Conservation (phyloP, 2,888 invertebrate genomes). For the Drosophila putrida region DNA sequence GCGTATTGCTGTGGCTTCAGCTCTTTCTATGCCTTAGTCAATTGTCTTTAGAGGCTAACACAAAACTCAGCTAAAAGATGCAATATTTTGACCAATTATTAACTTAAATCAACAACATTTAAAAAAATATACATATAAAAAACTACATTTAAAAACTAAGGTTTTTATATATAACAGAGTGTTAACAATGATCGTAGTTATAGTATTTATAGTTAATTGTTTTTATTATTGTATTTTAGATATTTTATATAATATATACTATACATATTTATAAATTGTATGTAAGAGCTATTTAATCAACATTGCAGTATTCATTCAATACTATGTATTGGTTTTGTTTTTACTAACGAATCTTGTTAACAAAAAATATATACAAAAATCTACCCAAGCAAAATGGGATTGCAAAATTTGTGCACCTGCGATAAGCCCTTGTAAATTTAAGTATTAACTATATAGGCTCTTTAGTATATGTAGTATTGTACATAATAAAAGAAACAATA, state of each 20-base stretch:
- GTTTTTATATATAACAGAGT: not conserved
- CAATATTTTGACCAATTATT: constrained; percentile 6
- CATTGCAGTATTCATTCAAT: no score
- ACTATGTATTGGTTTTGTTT: no score
- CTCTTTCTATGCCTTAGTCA: constrained; percentile 3
- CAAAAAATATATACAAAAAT: not conserved
- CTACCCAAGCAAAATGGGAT: not conserved
- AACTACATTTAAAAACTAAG: no score
- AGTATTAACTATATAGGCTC: constrained; percentile 2
- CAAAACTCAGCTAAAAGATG: not conserved
- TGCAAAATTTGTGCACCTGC: not conserved
- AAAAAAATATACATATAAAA: no score
- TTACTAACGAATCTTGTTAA: no score
- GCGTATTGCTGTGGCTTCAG: not conserved
- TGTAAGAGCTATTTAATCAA: no score
- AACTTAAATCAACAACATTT: not conserved
- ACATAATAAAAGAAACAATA: constrained; percentile 2
- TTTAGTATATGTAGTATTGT: not conserved
- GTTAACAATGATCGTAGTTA: not conserved
- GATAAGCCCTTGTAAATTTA: constrained; percentile 1
- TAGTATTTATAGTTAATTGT: not conserved
- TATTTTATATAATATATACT: not conserved
- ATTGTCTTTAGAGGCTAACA: not conserved
- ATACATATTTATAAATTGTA: no score
- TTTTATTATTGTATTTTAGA: not conserved